A percentile compares a stretch with the other conserved stretches of the same genome.
These are phyloP conservation scores for Baccha elongata DNA, from an alignment of 2,888 invertebrate genomes.

Conservation along the genomic window DNA sequence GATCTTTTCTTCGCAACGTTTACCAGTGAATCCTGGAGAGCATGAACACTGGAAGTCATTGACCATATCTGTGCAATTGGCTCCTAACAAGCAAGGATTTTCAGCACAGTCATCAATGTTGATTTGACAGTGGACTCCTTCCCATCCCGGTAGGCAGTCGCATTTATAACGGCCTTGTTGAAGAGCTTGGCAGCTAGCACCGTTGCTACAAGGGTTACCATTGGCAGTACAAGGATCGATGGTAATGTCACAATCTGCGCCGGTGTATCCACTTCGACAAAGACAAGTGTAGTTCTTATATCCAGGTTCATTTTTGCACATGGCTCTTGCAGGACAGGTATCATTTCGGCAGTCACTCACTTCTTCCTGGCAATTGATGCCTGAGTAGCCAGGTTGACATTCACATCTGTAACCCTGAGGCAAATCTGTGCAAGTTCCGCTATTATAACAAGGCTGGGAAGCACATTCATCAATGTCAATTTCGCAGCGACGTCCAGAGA, in stretches of 20 bases:
- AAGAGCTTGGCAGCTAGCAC: conserved; percentile 93
- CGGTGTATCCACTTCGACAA: conserved; percentile 97
- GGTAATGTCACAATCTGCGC: conserved; percentile 94
- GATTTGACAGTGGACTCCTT: conserved; percentile 96
- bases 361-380: conserved; percentile 97
- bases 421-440: conserved; percentile 94
- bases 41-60: conserved; percentile 97
- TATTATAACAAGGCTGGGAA: conserved; percentile 96
- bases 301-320: conserved; percentile 98
- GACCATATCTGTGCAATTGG: conserved; percentile 96
- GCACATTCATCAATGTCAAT: conserved; percentile 97
- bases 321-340: conserved; percentile 96
- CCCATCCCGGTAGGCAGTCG: conserved; percentile 98
- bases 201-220: conserved; percentile 95
- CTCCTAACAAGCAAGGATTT: conserved; percentile 93
- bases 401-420: conserved; percentile 96
- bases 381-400: conserved; percentile 93
- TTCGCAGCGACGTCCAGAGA: conserved; percentile 96
- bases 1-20: conserved; percentile 97
- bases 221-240: conserved; percentile 95
- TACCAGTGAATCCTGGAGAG: conserved; percentile 96
- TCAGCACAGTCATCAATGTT: conserved; percentile 97
- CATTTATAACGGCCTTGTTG: conserved; percentile 97
- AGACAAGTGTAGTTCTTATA: conserved; percentile 95
- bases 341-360: conserved; percentile 93